phyloP scores from a whole-genome alignment of 2,888 invertebrate species.

The Agriopis marginaria region DNA sequence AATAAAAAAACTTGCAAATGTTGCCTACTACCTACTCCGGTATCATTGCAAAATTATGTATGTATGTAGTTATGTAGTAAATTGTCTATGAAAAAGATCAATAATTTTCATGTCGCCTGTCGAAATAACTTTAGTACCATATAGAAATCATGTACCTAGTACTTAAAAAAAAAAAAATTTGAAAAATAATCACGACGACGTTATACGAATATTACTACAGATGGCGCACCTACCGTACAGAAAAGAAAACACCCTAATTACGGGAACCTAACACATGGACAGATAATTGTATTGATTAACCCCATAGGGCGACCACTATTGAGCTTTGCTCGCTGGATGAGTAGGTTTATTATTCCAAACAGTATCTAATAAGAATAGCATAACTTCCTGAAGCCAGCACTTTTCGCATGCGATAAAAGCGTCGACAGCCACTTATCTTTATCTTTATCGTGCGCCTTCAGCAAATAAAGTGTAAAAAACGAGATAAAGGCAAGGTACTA shows the following conservation, averaged over 20 bases:
- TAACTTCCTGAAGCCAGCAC: conserved; percentile 70
- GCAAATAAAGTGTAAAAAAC: conserved; percentile 84
- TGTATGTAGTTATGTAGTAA: too few relatives aligned
- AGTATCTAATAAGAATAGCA: conserved; percentile 34
- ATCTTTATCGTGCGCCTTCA: conserved; percentile 83
- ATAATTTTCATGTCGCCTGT: too few relatives aligned
- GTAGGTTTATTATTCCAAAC: conserved; percentile 21
- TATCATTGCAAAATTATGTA: too few relatives aligned
- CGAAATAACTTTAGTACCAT: too few relatives aligned
- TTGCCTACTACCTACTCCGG: too few relatives aligned
- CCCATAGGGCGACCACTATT: conserved; percentile 1
- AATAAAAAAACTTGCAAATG: too few relatives aligned
- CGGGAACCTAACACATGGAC: conserved; percentile 22
- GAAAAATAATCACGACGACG: background rate
- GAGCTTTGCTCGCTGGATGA: conserved; percentile 25
- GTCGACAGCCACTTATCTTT: conserved; percentile 80
- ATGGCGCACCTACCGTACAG: conserved; percentile 3
- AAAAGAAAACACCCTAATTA: conserved; percentile 17
- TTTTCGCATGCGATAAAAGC: conserved; percentile 77
- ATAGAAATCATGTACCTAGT: too few relatives aligned
- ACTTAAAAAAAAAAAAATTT: too few relatives aligned
- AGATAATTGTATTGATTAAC: conserved; percentile 26
- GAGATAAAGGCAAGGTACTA: conserved; percentile 77
- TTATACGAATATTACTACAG: conserved; percentile 11
- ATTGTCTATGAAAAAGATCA: too few relatives aligned